These are phyloP conservation scores for Isurus oxyrinchus DNA, from an alignment of 2,113 vertebrate species.

Conservation along the genomic window DNA sequence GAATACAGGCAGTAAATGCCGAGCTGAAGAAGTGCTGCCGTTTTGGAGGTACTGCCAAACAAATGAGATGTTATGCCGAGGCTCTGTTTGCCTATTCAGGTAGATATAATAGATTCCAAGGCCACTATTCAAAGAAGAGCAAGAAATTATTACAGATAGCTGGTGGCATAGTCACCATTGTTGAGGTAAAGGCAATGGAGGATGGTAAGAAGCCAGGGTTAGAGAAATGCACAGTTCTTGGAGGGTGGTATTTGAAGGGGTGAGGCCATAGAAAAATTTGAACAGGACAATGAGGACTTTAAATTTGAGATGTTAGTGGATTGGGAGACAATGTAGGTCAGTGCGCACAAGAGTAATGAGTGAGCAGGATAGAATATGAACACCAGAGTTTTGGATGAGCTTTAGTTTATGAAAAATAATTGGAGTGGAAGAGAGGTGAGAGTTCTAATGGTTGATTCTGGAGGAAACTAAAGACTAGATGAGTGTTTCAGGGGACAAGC, in stretches of 20 bases:
- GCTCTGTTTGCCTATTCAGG: not conserved
- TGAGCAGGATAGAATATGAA: not conserved
- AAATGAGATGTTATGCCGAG: not conserved
- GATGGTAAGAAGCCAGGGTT: not conserved
- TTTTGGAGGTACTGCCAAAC: not conserved
- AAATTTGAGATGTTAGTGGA: not conserved
- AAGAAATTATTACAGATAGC: not conserved
- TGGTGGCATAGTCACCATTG: not conserved
- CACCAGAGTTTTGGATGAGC: not conserved
- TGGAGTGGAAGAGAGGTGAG: no score
- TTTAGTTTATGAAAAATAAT: not conserved
- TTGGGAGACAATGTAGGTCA: not conserved
- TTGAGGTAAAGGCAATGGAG: not conserved
- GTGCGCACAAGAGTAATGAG: no score
- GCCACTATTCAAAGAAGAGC: not conserved
- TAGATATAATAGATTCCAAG: not conserved
- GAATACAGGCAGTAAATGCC: not conserved
- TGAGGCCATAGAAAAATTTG: not conserved
- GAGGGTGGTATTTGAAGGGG: not conserved
- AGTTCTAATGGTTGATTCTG: no score
- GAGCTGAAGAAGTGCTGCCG: not conserved
- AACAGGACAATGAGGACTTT: not conserved
- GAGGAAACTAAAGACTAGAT: no score
- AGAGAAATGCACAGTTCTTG: not conserved
- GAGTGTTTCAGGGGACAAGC: no score